These are phyloP conservation scores for Phoxinus phoxinus DNA, from an alignment of 2,113 vertebrate species.

Conservation along the genomic window DNA sequence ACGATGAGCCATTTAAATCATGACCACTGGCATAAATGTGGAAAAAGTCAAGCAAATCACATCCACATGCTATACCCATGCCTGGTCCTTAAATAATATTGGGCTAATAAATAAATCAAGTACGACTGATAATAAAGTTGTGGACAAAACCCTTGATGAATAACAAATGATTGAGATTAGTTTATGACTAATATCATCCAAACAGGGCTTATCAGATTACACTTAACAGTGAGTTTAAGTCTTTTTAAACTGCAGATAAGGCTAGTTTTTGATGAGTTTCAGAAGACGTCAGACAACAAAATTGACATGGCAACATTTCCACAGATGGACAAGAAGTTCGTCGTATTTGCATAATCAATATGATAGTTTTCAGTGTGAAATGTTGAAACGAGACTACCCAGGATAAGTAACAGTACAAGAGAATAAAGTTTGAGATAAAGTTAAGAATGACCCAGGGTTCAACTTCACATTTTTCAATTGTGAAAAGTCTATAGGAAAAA, in stretches of 20 bases:
- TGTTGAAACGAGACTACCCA: neutral
- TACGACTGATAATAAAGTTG: neutral
- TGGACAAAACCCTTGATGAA: neutral
- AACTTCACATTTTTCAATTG: neutral
- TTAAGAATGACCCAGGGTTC: conserved; percentile 6
- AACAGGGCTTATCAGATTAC: neutral
- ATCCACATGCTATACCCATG: neutral
- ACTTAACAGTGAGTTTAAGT: neutral
- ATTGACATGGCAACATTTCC: neutral
- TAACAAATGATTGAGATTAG: neutral
- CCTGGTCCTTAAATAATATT: neutral
- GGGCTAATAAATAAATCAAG: neutral
- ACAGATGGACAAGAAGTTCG: neutral
- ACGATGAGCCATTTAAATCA: conserved; percentile 10
- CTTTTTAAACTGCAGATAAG: neutral
- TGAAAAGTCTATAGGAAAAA: neutral
- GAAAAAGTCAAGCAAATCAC: neutral
- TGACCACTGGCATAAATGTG: neutral
- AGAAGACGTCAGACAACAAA: neutral
- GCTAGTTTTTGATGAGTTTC: neutral
- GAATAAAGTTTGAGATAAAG: neutral
- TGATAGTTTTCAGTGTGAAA: neutral
- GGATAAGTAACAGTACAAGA: neutral
- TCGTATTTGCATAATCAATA: neutral
- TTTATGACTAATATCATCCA: neutral